Base-by-base conservation (phyloP, 2,113 vertebrate genomes). In the Pogonocichla stellata region DNA sequence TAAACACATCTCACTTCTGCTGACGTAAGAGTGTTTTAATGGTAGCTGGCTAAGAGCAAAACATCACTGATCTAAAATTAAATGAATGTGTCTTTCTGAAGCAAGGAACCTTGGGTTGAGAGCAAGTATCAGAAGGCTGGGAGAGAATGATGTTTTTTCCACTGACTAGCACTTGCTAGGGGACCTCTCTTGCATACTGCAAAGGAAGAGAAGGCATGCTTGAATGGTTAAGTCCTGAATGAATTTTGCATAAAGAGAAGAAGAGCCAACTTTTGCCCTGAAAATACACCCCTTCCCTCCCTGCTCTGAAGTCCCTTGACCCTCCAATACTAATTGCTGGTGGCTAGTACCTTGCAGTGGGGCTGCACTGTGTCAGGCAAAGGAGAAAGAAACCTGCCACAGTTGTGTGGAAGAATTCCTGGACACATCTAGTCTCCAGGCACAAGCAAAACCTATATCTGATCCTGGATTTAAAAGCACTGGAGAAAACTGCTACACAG, bases 171-270 rank as follows among this genome's bases (percentile, higher is more conserved):
- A 85, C 26, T 47, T 78, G 69, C 78, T 61, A 29, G 42, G 67
- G 80, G 71, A 83, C 16, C 38, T 86, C 57, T 79, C 86, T 64
- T 38, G 64, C 58, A 34, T n/a, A 42, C 45, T 80, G 62, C 12
- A 62, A 80, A 83, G 43, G 57, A 91, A 75, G 50, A 53, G 94
- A 70, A 90, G 8, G n/a, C 67, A 88, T 19, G 83, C 92, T 66
- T 83, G 71, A 93, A 88, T 92, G 71, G 31, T 65, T 75, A 77
- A 92, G 36, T 77, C 51, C 50, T 2, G 18, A 77, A 88, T 70
- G 14, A 95, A 94, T 97, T 93, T 93, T 92, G 47, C 86, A 97
- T 85, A 90, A 90, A 91, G 66, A 8, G 60, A 65, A 23, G 40
- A 67, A 42, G 22, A 36, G 4, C 20, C 53, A 89, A 64, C 36